Evolutionary conservation across 2,797 vertebrate genomes (phyloP).

Genomic region (Diplodus puntazzo): DNA sequence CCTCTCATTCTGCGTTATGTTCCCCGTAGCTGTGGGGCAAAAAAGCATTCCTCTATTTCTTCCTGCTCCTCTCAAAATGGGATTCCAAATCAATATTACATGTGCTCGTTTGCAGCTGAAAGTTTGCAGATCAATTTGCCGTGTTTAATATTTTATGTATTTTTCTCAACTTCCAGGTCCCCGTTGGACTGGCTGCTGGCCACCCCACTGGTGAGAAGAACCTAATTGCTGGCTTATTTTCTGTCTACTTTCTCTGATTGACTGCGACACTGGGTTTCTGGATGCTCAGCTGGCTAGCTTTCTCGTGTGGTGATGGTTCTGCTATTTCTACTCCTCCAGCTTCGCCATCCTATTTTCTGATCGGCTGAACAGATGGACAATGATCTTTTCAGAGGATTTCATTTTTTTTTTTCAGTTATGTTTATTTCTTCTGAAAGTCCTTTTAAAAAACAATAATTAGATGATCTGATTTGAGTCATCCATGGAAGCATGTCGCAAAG

Average conservation of each 20-base stretch:
- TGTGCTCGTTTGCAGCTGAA: background rate
- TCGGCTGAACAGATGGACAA: background rate
- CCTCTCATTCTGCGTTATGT: conserved; percentile 28
- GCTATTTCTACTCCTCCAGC: conserved; percentile 1
- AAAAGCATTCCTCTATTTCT: conserved; percentile 24
- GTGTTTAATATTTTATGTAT: background rate
- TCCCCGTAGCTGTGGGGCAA: conserved; percentile 26
- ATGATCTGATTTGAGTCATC: background rate
- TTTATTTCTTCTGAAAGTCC: background rate
- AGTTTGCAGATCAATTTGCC: background rate
- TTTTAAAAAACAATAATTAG: background rate
- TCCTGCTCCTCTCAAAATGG: background rate
- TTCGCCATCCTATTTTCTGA: conserved; percentile 1
- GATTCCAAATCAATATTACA: conserved; percentile 8
- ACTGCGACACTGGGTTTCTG: conserved; percentile 18
- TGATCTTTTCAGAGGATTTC: background rate
- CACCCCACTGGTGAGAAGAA: background rate
- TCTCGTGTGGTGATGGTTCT: background rate
- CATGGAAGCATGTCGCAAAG: background rate
- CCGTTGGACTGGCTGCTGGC: background rate
- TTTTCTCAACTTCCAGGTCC: background rate
- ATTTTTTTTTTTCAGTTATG: background rate
- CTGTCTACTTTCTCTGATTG: conserved; percentile 16
- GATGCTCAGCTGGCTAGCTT: conserved; percentile 21
- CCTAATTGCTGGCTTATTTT: conserved; percentile 5